These are phyloP conservation scores for Pyxicephalus adspersus DNA, from an alignment of 2,113 vertebrate genomes.

Conservation along the genomic window DNA sequence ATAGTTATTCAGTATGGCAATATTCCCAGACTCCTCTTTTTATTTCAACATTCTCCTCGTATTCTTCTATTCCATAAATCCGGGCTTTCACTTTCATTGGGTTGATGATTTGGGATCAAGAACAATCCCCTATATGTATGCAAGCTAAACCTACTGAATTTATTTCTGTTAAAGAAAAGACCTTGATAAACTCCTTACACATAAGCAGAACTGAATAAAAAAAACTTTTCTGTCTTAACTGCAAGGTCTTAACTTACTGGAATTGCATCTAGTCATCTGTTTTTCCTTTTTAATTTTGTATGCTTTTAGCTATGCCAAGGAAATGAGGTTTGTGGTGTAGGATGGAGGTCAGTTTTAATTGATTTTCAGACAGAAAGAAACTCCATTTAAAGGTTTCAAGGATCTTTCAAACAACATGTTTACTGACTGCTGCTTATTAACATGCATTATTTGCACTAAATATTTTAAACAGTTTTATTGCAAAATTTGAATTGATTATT, in stretches of 20 bases:
- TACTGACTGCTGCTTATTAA: not conserved
- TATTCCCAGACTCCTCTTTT: too few species aligned
- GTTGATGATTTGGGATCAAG: too few species aligned
- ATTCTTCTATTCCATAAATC: too few species aligned
- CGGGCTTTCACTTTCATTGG: too few species aligned
- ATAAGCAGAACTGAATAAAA: not conserved
- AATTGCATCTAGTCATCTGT: slow-evolving; percentile 4
- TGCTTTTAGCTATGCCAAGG: slow-evolving; percentile 15
- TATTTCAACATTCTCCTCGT: too few species aligned
- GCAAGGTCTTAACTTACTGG: slow-evolving; percentile 5
- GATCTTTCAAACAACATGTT: not conserved
- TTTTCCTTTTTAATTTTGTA: slow-evolving; percentile 38
- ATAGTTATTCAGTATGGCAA: too few species aligned
- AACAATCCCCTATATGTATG: too few species aligned
- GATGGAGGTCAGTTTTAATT: slow-evolving; percentile 36
- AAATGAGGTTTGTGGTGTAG: not conserved
- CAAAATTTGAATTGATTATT: not conserved
- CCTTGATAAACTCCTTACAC: not conserved
- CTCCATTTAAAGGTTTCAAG: slow-evolving; percentile 22
- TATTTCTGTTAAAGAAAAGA: not conserved
- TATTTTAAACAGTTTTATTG: not conserved
- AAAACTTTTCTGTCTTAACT: not conserved
- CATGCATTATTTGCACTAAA: not conserved
- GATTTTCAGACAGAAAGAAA: slow-evolving; percentile 9
- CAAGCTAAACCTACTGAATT: too few species aligned